A percentile compares a stretch with the other conserved stretches of the same genome.
These are phyloP conservation scores for Nymphalis c-album DNA, from an alignment of 2,888 invertebrate genomes.

Conservation along the genomic window DNA sequence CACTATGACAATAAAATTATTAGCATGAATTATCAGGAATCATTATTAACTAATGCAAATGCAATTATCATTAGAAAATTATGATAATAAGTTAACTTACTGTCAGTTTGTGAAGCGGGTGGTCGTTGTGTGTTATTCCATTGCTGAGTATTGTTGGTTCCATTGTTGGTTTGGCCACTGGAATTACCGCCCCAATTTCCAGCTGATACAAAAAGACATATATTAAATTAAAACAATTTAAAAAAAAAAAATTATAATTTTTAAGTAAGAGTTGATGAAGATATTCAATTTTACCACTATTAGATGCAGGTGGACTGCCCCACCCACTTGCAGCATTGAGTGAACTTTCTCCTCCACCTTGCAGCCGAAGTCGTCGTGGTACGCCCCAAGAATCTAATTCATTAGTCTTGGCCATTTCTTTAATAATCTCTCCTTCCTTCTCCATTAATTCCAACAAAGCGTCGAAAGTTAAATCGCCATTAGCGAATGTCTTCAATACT, in stretches of 20 bases:
- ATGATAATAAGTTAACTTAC: slow-evolving; percentile 58
- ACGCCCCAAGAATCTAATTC: slow-evolving; percentile 81
- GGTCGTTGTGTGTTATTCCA: slow-evolving; percentile 79
- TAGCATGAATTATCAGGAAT: slow-evolving; percentile 17
- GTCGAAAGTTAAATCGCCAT: slow-evolving; percentile 77
- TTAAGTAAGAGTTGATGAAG: too few relatives aligned
- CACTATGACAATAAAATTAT: slow-evolving; percentile 52
- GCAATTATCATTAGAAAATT: slow-evolving; percentile 27
- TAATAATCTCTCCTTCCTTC: slow-evolving; percentile 59
- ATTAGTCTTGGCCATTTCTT: slow-evolving; percentile 51
- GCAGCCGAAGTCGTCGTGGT: slow-evolving; percentile 83
- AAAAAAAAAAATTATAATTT: too few relatives aligned
- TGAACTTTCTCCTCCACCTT: slow-evolving; percentile 91
- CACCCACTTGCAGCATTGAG: slow-evolving; percentile 89
- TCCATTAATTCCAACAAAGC: slow-evolving; percentile 70
- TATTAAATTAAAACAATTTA: background rate
- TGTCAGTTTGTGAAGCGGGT: slow-evolving; percentile 77
- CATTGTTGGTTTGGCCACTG: slow-evolving; percentile 71
- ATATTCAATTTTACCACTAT: slow-evolving; percentile 72
- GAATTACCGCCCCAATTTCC: slow-evolving; percentile 78
- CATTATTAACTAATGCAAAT: slow-evolving; percentile 12
- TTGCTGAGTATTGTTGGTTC: slow-evolving; percentile 76
- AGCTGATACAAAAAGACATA: slow-evolving; percentile 51
- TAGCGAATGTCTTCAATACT: slow-evolving; percentile 65
- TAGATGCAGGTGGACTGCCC: slow-evolving; percentile 88